Evolutionary conservation across 2,113 vertebrate genomes (phyloP), one percentile per base, ranked within the genome.

Genomic region (Urocynchramus pylzowi): DNA sequence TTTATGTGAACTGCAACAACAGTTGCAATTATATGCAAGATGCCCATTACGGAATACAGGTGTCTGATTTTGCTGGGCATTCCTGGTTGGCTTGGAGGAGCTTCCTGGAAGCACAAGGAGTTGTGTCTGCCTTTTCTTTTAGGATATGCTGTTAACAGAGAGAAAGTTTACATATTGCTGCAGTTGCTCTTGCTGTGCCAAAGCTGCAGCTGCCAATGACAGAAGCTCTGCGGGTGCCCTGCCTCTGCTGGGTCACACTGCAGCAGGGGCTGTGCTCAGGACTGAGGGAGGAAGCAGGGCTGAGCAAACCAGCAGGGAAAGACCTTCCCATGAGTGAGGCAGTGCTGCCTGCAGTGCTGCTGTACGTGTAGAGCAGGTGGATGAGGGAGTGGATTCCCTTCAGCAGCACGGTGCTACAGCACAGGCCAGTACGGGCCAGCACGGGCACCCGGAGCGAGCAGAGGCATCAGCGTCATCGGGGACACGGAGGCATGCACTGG

Each of bases 321-420:
- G 67, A 28, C 39, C 44, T 65, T 57, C 13, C 5, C 13, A 1
- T 4, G 56, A 39, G 17, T 6, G 35, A 37, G 23, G 61, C 35
- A 39, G 0, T 39, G 82, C 69, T 3, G 3, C 15, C 54, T 35
- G 33, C 63, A 41, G 30, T 12, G 68, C 44, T 76, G 45, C 65
- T 22, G 6, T 21, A 27, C 0, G 0, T 35, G 52, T 35, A 12
- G 50, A 37, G 30, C 47, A 6, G 0, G 3, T 16, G 33, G n/a
- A 9, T 0, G 3, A n/a, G 37, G 37, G 35, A 27, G 33, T 0
- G 5, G 30, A 19, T 18, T 60, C 39, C 30, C 52, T 53, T 65
- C 3, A 1, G 11, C 67, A 18, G n/a, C 15, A 2, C 9, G 30
- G 59, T 39, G 50, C 44, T 41, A 1, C 44, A 70, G 65, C 75